Conservation (phyloP, 2,888 invertebrate species). For the Bursaphelenchus okinawaensis region DNA sequence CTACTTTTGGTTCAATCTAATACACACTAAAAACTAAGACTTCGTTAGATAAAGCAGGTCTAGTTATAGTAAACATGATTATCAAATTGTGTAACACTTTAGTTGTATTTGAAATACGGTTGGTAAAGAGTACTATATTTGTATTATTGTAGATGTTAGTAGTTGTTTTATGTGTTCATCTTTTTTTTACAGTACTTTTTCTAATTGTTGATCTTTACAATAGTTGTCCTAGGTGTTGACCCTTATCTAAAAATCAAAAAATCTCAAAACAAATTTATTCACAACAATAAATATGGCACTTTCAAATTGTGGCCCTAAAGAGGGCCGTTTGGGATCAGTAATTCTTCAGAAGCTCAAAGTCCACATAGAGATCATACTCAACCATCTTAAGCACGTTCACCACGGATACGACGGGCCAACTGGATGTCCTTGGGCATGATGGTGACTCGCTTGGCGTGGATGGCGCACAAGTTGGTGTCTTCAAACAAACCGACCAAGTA, state of each 20-base stretch:
- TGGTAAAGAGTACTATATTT: no score
- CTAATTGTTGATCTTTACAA: background rate
- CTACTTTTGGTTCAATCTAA: no score
- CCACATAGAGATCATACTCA: background rate
- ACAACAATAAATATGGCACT: background rate
- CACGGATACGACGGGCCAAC: slow-evolving; percentile 26
- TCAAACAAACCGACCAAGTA: slow-evolving; percentile 89
- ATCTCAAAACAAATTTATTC: background rate
- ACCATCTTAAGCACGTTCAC: slow-evolving; percentile 18
- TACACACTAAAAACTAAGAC: no score
- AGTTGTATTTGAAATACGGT: no score
- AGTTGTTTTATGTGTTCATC: no score
- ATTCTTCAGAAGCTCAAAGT: background rate
- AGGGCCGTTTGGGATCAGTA: slow-evolving; percentile 12
- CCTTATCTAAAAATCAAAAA: background rate
- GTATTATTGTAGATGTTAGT: no score
- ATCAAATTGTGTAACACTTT: no score
- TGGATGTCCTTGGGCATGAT: slow-evolving; percentile 82
- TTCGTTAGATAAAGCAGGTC: no score
- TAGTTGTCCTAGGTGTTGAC: background rate
- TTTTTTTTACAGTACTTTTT: no score
- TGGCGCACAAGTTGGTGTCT: slow-evolving; percentile 95
- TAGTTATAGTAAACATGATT: no score
- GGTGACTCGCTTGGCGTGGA: slow-evolving; percentile 91
- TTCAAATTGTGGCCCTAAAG: slow-evolving; percentile 11